Evolutionary conservation across 2,797 vertebrate species (phyloP).

Genomic region (Tiaroga cobitis): DNA sequence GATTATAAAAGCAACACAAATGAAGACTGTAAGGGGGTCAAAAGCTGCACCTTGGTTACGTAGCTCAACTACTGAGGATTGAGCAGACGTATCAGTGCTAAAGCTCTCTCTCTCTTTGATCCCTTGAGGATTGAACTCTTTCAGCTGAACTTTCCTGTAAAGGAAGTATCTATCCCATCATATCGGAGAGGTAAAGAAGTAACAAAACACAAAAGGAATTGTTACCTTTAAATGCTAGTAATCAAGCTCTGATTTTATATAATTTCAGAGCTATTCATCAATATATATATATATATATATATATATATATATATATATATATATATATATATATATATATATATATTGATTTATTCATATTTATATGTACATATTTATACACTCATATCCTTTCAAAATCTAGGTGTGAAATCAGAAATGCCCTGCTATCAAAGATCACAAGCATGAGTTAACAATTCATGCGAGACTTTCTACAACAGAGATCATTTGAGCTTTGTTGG

Average conservation of each 20-base stretch:
- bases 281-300: too few species aligned
- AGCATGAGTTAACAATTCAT: slow-evolving; percentile 2
- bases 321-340: too few species aligned
- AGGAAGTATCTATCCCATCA: background rate
- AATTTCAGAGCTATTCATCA: background rate
- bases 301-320: slow-evolving; percentile 10
- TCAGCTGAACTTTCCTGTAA: background rate
- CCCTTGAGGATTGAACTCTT: slow-evolving; percentile 7
- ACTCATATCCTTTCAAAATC: slow-evolving; percentile 56
- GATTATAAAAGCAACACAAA: slow-evolving; percentile 1
- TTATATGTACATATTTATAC: slow-evolving; percentile 67
- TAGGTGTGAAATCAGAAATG: slow-evolving; percentile 16
- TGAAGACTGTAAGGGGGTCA: background rate
- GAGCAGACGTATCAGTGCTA: background rate
- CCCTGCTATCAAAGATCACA: slow-evolving; percentile 41
- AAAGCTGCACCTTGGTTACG: background rate
- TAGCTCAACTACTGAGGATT: background rate
- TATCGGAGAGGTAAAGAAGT: background rate
- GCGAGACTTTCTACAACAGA: background rate
- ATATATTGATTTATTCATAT: background rate
- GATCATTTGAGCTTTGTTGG: background rate
- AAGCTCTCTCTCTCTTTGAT: background rate
- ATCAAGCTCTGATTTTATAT: background rate
- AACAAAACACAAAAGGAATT: slow-evolving; percentile 13
- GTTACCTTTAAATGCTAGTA: slow-evolving; percentile 25